Conservation (phyloP, 2,797 vertebrate genomes). For the Pipistrellus kuhlii region DNA sequence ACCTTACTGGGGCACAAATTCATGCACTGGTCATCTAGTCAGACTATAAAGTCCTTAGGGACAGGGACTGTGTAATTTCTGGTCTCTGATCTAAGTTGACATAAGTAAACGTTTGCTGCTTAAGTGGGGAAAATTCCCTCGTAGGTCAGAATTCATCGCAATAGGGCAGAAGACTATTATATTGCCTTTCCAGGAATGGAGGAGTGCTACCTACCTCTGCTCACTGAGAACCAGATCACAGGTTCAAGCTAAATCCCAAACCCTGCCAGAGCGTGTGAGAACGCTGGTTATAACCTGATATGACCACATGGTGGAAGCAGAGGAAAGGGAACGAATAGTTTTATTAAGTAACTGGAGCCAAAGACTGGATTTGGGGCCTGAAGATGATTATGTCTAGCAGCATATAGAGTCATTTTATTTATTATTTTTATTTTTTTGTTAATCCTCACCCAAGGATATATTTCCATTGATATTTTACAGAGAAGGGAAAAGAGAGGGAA, state of each 20-base stretch:
- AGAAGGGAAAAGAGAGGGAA: too few species aligned
- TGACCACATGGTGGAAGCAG: slow-evolving; percentile 69
- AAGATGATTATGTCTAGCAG: neutral
- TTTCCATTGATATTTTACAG: too few species aligned
- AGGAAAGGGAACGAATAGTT: slow-evolving; percentile 17
- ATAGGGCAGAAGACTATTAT: neutral
- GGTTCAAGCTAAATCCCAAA: neutral
- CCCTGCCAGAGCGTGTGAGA: neutral
- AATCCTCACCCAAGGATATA: too few species aligned
- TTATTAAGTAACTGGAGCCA: fast-evolving
- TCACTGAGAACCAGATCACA: neutral
- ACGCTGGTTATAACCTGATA: neutral
- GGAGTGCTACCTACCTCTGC: too few species aligned
- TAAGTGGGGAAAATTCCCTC: neutral
- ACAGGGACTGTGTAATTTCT: neutral
- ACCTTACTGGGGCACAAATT: too few species aligned
- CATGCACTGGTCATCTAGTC: too few species aligned
- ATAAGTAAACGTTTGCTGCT: neutral
- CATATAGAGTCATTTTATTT: neutral
- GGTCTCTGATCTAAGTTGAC: neutral
- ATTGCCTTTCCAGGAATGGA: neutral
- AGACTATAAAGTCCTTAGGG: neutral
- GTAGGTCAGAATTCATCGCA: neutral
- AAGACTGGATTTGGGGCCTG: neutral
- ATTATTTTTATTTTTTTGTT: too few species aligned